Evolutionary conservation across 2,113 vertebrate species (phyloP).

Genomic region (Mustelus asterias): DNA sequence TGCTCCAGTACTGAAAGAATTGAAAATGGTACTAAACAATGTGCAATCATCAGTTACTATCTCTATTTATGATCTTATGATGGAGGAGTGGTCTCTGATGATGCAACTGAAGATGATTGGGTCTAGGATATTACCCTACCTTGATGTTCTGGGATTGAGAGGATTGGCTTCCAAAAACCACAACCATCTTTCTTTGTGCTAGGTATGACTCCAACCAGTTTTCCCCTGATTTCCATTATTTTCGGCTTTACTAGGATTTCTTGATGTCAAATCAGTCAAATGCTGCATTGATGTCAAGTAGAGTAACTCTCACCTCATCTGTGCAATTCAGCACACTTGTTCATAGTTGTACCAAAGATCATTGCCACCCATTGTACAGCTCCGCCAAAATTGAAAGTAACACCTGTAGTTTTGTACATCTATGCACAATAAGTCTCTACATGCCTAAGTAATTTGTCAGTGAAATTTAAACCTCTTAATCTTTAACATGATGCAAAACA

Average conservation of each 20-base stretch:
- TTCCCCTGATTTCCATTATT: background rate
- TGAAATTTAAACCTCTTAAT: background rate
- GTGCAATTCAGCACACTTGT: background rate
- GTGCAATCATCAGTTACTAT: too few species aligned
- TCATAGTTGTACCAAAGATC: background rate
- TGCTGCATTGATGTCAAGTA: background rate
- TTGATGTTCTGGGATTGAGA: too few species aligned
- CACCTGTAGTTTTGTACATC: background rate
- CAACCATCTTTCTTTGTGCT: too few species aligned
- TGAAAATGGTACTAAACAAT: too few species aligned
- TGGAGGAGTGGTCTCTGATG: too few species aligned
- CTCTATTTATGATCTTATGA: too few species aligned
- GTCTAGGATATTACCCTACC: too few species aligned
- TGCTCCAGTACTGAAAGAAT: too few species aligned
- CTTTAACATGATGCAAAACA: background rate
- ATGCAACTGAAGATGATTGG: too few species aligned
- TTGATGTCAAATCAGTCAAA: background rate
- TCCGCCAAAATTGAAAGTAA: background rate
- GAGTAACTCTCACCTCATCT: background rate
- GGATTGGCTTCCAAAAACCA: too few species aligned
- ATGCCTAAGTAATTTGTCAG: background rate
- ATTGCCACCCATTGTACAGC: background rate
- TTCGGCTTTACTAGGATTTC: background rate
- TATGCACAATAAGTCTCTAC: background rate
- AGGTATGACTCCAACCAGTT: too few species aligned